These are phyloP conservation scores for Xestobium rufovillosum DNA, from an alignment of 2,888 invertebrate genomes.

Conservation along the genomic window DNA sequence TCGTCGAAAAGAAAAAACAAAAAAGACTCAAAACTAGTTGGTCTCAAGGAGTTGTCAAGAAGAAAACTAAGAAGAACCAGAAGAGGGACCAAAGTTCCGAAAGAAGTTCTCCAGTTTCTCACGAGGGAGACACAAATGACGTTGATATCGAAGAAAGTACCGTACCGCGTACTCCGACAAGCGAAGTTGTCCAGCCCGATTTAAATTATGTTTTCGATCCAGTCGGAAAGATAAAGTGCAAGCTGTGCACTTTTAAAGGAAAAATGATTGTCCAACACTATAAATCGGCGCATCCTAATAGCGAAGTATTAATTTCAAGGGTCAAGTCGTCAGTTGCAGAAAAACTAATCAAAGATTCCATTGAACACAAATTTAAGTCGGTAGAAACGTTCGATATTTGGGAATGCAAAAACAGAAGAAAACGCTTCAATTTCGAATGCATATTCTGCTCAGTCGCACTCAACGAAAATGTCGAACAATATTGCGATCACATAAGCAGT, in stretches of 20 bases:
- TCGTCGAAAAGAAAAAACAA: neutral
- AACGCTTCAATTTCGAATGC: conserved; percentile 30
- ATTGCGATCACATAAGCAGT: conserved; percentile 64
- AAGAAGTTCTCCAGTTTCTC: neutral
- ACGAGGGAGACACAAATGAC: neutral
- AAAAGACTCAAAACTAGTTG: conserved; percentile 18
- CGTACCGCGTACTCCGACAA: neutral
- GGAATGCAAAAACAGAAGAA: conserved; percentile 19
- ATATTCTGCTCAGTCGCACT: conserved; percentile 33
- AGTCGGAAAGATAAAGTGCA: conserved; percentile 47
- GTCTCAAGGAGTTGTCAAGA: conserved; percentile 34
- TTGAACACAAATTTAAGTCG: conserved; percentile 25
- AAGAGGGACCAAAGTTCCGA: conserved; percentile 1
- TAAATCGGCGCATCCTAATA: conserved; percentile 53
- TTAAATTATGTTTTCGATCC: conserved; percentile 44
- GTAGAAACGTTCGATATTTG: conserved; percentile 21
- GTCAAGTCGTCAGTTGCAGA: conserved; percentile 48
- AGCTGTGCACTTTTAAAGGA: conserved; percentile 53
- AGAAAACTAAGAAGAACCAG: conserved; percentile 35
- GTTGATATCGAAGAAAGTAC: neutral
- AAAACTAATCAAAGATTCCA: conserved; percentile 49
- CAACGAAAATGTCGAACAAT: conserved; percentile 36
- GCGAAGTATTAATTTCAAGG: conserved; percentile 59
- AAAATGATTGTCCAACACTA: conserved; percentile 61
- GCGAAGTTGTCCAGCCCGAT: conserved; percentile 30